Base-by-base conservation (phyloP, 1,140 invertebrate genomes). In the Dendroctonus ponderosae region DNA sequence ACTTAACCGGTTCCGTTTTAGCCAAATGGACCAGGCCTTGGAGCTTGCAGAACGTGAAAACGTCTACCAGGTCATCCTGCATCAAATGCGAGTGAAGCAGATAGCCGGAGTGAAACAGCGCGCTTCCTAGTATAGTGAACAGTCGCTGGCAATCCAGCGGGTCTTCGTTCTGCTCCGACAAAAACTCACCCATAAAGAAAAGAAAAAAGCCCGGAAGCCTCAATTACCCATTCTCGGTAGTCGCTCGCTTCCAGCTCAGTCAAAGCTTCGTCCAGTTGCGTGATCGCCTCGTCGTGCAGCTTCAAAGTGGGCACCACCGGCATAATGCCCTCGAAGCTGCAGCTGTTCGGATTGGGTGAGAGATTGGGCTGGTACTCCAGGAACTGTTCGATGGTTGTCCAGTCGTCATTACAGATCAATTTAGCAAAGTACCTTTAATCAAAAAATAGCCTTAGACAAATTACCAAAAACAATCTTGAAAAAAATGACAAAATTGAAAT, bases 161-260 rank as follows among this genome's bases (percentile, higher is more conserved):
- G 76, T 91, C 88, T 77, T 91, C 88, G 74, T 88, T 91, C 87
- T 89, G 76, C 44, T 52, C n/a, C 11, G 41, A 11, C n/a, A n/a
- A 8, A 44, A 43, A 59, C 26, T 15, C 12, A 11, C 9, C 44
- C 37, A 56, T 11, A 38, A 62, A 46, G 39, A 44, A 53, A 42
- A 54, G 15, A 38, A 14, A 26, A 46, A 11, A 4, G 9, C 12
- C 2, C 6, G 46, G 5, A 5, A 43, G 15, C 9, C 50, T 11
- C 49, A 49, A 76, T 70, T 81, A 89, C 87, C 89, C 89, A 91
- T 79, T 91, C 89, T 72, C 88, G 81, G 78, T 91, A 91, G 79
- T 92, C 90, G 80, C 90, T 90, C 12, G 91, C 87, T 80, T 91
- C 89, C 76, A 92, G 83, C 79, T 92, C 89, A 72, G 87, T 89